phyloP scores from a whole-genome alignment of 2,113 vertebrate genomes.

The Chrysemys picta region DNA sequence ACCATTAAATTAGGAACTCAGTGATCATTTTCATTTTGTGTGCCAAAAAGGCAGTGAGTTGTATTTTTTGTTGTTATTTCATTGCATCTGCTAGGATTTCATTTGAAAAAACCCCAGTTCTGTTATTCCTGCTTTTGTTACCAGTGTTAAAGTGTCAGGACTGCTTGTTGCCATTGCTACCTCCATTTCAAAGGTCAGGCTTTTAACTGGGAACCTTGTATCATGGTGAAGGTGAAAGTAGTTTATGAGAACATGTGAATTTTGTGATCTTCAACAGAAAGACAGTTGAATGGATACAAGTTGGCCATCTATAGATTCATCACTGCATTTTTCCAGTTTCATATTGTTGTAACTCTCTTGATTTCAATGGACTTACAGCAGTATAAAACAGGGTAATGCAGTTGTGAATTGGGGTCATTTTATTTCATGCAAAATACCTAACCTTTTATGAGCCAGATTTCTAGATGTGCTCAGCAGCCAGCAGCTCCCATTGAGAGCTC shows the following conservation, averaged over 20 bases:
- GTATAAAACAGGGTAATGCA: background rate
- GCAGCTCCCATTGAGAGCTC: background rate
- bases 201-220: background rate
- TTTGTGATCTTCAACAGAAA: background rate
- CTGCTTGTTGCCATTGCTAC: background rate
- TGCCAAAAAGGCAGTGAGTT: background rate
- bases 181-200: background rate
- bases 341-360: background rate
- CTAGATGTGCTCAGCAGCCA: background rate
- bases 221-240: background rate
- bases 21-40: background rate
- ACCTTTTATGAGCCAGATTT: background rate
- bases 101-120: background rate
- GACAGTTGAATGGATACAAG: background rate
- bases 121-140: background rate
- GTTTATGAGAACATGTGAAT: background rate
- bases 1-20: conserved; percentile 19
- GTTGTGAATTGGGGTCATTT: background rate
- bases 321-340: background rate
- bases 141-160: background rate
- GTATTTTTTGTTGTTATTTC: background rate
- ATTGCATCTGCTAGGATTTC: background rate
- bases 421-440: background rate
- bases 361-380: background rate
- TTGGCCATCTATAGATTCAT: background rate